Evolutionary conservation across 37 sponge, comb jelly and placozoan genomes (phyloP), one percentile per base, ranked within the genome.

Genomic region (Mnemiopsis leidyi): DNA sequence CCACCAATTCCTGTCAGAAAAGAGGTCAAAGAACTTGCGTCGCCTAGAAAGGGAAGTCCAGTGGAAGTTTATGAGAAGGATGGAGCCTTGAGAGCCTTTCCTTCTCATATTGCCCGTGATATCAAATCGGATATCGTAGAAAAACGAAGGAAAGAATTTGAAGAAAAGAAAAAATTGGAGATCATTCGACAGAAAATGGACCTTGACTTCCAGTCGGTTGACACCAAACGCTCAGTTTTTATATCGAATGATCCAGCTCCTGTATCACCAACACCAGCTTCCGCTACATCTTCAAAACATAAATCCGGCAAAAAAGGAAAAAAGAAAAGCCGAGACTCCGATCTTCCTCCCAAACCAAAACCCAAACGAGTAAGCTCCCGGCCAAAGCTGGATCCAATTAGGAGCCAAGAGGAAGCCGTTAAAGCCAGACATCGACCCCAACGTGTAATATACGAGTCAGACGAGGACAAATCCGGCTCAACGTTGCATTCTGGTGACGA

Each of bases 391-490:
- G 75, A 71, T 28, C 75, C 75, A 7, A 71, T 71, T 18, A n/a
- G 25, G 75, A 71, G 75, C 20, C 75, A 71, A 18, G 75, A 71
- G 75, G 75, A 71, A 25, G 75, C 20, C 61, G 61, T 13, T 13
- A 48, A 48, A 48, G 61, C 61, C 13, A n/a, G n/a, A n/a, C n/a
- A n/a, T n/a, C 61, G 61, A 48, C 61, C 61, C 13, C 61, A 13
- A 18, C 61, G 61, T 5, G 75, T 71, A 13, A 71, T 71, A 13
- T 71, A 71, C n/a, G 75, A 71, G 20, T 23, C 75, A 28, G 75
- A 71, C 75, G 75, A 71, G n/a, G 75, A 71, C 75, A 71, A 71
- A 71, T 71, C 75, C 3, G 75, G 75, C 3, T 71, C 75, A 28
- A 71, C 75, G n/a, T 25, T 71, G 5, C 75, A 71, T 25, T 71